These are phyloP conservation scores for Anthopleura xanthogrammica DNA, from an alignment of 92 coral and sea anemone genomes.

Conservation along the genomic window DNA sequence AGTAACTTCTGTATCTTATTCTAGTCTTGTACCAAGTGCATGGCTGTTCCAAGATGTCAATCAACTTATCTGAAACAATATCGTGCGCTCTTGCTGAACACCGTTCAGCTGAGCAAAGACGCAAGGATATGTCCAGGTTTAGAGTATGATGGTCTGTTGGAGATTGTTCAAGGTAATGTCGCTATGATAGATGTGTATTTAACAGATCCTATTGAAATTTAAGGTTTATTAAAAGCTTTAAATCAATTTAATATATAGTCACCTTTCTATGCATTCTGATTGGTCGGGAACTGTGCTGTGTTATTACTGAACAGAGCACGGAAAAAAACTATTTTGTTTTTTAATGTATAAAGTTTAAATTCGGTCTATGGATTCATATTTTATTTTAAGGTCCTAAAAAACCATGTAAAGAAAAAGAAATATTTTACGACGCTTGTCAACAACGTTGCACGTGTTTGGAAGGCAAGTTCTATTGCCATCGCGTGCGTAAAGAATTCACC, in stretches of 20 bases:
- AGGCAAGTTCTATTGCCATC: conserved; percentile 55
- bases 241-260: too few relatives aligned
- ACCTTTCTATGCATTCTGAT: too few relatives aligned
- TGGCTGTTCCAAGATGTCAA: conserved; percentile 31
- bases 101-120: not conserved
- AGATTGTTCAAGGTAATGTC: conserved; percentile 15
- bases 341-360: too few relatives aligned
- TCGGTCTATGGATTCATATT: too few relatives aligned
- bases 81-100: conserved; percentile 13
- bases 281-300: too few relatives aligned
- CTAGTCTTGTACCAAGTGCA: conserved; percentile 19
- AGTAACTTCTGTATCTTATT: too few relatives aligned
- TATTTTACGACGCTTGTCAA: conserved; percentile 48
- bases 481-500: conserved; percentile 72
- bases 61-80: conserved; percentile 19
- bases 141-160: not conserved
- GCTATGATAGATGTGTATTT: not conserved
- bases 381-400: not conserved
- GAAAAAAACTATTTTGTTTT: too few relatives aligned
- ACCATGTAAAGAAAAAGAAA: not conserved
- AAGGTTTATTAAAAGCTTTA: too few relatives aligned
- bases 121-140: conserved; percentile 5
- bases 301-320: too few relatives aligned
- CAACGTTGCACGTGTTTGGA: conserved; percentile 49
- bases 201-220: too few relatives aligned